A percentile compares a stretch with the other conserved stretches of the same genome.
These are phyloP conservation scores for Tipula vernalis DNA, from an alignment of 2,888 invertebrate species.

Conservation along the genomic window DNA sequence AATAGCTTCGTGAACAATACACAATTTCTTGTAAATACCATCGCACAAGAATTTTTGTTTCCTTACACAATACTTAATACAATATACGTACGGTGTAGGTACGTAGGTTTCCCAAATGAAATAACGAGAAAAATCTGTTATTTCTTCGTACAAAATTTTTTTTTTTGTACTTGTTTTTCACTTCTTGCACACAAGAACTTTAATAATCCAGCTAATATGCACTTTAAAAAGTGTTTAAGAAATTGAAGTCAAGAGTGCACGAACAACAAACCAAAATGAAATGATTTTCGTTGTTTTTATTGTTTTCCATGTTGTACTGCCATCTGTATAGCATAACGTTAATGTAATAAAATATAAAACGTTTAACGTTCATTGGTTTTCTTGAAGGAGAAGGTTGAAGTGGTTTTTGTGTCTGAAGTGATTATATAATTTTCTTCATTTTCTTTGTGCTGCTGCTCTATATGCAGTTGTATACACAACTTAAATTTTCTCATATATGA, in stretches of 20 bases:
- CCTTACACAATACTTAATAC: background rate
- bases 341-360: background rate
- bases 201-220: background rate
- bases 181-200: background rate
- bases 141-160: background rate
- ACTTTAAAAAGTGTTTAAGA: background rate
- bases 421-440: background rate
- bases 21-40: background rate
- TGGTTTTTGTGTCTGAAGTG: background rate
- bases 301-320: background rate
- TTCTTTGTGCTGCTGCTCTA: background rate
- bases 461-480: background rate
- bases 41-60: background rate
- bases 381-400: background rate
- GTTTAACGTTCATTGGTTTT: background rate
- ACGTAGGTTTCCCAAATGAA: background rate
- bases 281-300: background rate
- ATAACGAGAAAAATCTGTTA: background rate
- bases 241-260: background rate
- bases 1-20: background rate
- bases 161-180: background rate
- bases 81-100: background rate
- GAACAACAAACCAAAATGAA: background rate
- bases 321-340: background rate
- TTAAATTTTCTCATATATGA: background rate